Percentiles rank a stretch among this genome's conserved stretches.
Conservation (phyloP, 1,140 invertebrate species). For the Drosophila biarmipes region DNA sequence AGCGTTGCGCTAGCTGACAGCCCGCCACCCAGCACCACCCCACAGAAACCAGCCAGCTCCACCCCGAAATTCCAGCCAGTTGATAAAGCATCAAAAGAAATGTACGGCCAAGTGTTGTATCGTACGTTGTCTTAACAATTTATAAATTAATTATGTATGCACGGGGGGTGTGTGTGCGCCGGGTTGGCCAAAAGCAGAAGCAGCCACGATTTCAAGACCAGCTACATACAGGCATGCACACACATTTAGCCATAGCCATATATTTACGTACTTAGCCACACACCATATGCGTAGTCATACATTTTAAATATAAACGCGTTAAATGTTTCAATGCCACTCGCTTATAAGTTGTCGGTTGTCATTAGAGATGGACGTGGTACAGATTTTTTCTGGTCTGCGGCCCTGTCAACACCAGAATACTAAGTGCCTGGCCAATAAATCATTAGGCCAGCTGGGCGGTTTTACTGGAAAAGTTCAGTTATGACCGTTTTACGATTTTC, state of each 20-base stretch:
- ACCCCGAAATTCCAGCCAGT: constrained; percentile 22
- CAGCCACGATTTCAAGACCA: constrained; percentile 9
- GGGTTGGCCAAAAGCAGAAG: constrained; percentile 50
- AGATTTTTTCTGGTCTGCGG: constrained; percentile 38
- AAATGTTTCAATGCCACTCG: constrained; percentile 59
- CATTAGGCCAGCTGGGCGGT: constrained; percentile 14
- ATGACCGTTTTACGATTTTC: constrained; percentile 12
- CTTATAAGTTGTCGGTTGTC: constrained; percentile 31
- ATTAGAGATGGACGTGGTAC: constrained; percentile 46
- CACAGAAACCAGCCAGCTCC: background rate
- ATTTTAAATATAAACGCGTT: constrained; percentile 64
- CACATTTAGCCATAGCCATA: constrained; percentile 22
- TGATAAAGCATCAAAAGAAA: constrained; percentile 65
- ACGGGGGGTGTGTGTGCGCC: constrained; percentile 34
- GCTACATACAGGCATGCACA: constrained; percentile 9
- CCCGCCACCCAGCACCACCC: constrained; percentile 16
- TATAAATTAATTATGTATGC: constrained; percentile 73
- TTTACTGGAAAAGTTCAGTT: constrained; percentile 21
- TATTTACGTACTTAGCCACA: constrained; percentile 55
- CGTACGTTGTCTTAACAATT: constrained; percentile 67
- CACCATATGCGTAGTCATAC: constrained; percentile 64
- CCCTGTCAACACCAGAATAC: constrained; percentile 37
- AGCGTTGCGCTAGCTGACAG: constrained; percentile 46
- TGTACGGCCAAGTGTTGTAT: constrained; percentile 47
- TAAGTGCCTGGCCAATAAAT: constrained; percentile 45